Evolutionary conservation across 2,797 vertebrate species (phyloP).

Genomic region (Carduelis carduelis): DNA sequence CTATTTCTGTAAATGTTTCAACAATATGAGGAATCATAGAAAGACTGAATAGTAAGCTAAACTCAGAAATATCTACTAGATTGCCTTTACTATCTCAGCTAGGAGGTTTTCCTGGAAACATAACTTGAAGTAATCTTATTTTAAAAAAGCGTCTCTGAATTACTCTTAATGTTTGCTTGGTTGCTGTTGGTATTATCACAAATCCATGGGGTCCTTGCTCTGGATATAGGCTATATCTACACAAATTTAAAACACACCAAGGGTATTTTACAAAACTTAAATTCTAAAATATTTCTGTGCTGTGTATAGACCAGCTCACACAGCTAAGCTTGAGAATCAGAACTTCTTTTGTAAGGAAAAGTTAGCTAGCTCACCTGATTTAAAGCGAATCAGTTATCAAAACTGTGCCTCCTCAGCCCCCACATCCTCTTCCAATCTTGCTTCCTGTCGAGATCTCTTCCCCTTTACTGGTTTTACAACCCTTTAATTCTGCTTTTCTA

Average conservation of each 20-base stretch:
- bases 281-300: not conserved
- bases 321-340: not conserved
- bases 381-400: not conserved
- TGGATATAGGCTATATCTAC: not conserved
- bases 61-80: not conserved
- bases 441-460: accelerated
- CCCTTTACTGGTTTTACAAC: accelerated
- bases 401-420: not conserved
- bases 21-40: not conserved
- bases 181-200: not conserved
- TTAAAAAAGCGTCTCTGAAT: not conserved
- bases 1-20: not conserved
- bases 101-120: not conserved
- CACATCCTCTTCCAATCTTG: accelerated
- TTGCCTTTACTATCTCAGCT: not conserved
- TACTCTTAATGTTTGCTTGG: not conserved
- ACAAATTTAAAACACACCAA: not conserved
- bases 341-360: not conserved
- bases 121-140: not conserved
- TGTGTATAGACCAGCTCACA: not conserved
- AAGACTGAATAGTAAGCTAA: not conserved
- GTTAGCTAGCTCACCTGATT: not conserved
- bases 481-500: not conserved
- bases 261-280: not conserved
- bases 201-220: not conserved